Percentiles rank a stretch among this genome's conserved stretches.
phyloP scores from a whole-genome alignment of 2,888 invertebrate genomes.

The Ischnura elegans region DNA sequence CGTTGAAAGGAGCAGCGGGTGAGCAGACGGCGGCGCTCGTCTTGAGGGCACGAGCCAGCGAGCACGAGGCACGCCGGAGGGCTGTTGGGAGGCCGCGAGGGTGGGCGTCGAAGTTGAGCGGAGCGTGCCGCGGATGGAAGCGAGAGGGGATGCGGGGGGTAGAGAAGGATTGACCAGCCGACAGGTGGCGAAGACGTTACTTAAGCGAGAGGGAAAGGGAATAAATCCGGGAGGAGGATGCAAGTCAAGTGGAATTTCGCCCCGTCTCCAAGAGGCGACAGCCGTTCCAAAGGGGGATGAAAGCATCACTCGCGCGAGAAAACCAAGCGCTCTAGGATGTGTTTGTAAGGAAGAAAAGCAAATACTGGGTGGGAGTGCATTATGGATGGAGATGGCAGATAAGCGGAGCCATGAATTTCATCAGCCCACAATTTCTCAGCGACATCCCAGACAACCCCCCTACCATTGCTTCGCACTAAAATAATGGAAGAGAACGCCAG shows the following conservation, averaged over 20 bases:
- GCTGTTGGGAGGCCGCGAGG: background rate
- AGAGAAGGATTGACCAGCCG: constrained; percentile 41
- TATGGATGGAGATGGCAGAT: background rate
- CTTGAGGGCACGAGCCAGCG: background rate
- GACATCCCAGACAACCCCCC: background rate
- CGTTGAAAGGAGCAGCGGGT: background rate
- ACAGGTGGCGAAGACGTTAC: constrained; percentile 65
- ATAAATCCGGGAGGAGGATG: constrained; percentile 21
- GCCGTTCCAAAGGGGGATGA: constrained; percentile 10
- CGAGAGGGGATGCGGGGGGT: background rate
- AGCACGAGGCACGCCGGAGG: constrained; percentile 1
- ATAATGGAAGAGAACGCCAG: background rate
- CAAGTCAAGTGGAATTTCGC: constrained; percentile 1
- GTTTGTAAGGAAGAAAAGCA: background rate
- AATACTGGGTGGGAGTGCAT: background rate
- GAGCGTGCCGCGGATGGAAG: background rate
- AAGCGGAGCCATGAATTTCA: background rate
- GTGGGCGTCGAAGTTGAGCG: background rate
- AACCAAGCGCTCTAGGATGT: background rate
- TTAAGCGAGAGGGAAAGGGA: background rate
- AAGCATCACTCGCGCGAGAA: background rate
- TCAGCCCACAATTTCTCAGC: background rate
- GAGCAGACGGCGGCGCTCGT: background rate
- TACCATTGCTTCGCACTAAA: background rate
- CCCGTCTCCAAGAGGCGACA: background rate